Base-by-base conservation (phyloP, 2,797 vertebrate species). In the Mareca penelope region DNA sequence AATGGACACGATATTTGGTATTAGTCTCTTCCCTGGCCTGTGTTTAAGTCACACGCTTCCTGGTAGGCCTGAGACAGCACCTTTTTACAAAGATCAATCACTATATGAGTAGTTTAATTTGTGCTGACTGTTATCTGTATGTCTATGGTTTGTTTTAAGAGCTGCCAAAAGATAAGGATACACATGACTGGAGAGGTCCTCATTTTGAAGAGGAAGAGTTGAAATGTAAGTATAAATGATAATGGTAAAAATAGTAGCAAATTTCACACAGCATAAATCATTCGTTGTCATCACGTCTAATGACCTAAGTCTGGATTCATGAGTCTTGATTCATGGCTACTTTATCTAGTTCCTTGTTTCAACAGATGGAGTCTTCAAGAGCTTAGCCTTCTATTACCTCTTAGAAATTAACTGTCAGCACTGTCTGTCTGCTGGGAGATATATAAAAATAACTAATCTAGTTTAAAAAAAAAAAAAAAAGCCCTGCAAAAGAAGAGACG, bases 171-270 rank as follows among this genome's bases (percentile, higher is more conserved):
- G 39, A 82, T 17, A 76, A 81, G 39, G 55, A 88, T 31, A 52
- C 14, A 4, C 29, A 8, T 23, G 71, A 71, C 48, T 46, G 10
- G 83, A 71, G 83, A 80, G 83, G 53, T 70, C 12, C 23, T 77
- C 63, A 39, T 56, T 70, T 63, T 64, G 83, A 96, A 82, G 85
- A 86, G 2, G 35, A 67, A 65, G 88, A 94, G 40, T 26, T 90
- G 37, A 90, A 89, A 60, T 93, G 93, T 96, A 92, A 93, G 94
- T 90, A 53, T 37, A 91, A 92, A 80, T 44, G 2, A 68, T 37
- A 76, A 64, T 55, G 7, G 6, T n/a, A 33, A 76, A 83, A 86
- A n/a, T 2, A 73, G 40, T 31, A 55, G 37, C 24, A 94, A 39
- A 79, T 33, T 48, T 28, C 12, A 56, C 7, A 15, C 9, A 59